Conservation (phyloP, 2,797 vertebrate species). For the Bryconaethiops microstoma region DNA sequence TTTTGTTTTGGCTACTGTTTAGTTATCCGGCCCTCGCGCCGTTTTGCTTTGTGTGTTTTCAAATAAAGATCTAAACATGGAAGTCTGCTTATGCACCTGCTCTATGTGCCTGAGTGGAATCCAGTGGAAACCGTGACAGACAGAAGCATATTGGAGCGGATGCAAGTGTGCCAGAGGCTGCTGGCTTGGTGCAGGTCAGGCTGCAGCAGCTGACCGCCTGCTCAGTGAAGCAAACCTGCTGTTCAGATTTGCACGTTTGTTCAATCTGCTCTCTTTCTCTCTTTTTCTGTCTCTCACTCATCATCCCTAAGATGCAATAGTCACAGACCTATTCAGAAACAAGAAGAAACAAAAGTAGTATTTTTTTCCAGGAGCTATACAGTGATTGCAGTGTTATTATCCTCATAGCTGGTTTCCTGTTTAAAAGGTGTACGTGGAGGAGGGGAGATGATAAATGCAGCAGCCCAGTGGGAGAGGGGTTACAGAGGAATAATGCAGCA, state of each 20-base stretch:
- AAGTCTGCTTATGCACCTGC: too few species aligned
- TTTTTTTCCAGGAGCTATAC: conserved; percentile 2
- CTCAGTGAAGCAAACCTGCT: conserved; percentile 15
- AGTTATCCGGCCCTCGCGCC: too few species aligned
- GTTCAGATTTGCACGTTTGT: conserved; percentile 18
- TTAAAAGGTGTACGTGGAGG: background rate
- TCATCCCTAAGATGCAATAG: background rate
- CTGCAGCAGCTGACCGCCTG: conserved; percentile 10
- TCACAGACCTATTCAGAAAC: conserved; percentile 7
- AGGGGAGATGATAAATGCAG: background rate
- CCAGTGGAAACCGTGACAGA: too few species aligned
- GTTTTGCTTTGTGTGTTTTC: too few species aligned
- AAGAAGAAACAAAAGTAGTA: background rate
- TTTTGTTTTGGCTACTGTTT: too few species aligned
- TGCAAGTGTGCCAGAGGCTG: conserved; percentile 18
- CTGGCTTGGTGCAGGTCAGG: conserved; percentile 9
- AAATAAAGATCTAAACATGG: too few species aligned
- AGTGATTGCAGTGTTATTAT: conserved; percentile 5
- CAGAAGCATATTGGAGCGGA: background rate
- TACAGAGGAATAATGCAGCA: background rate
- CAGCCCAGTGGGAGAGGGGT: background rate
- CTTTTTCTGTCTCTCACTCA: background rate
- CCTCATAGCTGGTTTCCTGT: conserved; percentile 21
- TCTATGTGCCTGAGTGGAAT: too few species aligned
- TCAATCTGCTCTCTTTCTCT: background rate